Evolutionary conservation across 2,113 vertebrate species (phyloP).

Genomic region (Eclectus roratus): DNA sequence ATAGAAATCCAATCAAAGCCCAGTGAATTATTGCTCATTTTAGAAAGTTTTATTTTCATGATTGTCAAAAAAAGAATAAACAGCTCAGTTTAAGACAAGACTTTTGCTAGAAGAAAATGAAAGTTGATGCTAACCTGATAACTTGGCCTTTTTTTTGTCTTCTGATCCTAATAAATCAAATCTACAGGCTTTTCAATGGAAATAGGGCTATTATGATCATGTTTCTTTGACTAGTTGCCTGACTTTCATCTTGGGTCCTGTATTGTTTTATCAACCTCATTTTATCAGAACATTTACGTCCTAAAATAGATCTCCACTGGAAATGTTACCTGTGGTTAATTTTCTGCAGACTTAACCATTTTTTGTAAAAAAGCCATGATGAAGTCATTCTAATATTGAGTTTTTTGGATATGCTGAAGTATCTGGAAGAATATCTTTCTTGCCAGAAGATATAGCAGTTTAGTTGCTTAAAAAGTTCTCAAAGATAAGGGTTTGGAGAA

Average conservation of each 20-base stretch:
- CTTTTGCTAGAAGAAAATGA: not conserved
- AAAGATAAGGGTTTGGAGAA: not conserved
- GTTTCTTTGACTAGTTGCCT: not conserved
- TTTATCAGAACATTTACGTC: not conserved
- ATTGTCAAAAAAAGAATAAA: not conserved
- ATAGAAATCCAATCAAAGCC: not conserved
- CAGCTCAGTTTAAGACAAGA: not conserved
- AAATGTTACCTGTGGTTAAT: not conserved
- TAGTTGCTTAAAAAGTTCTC: not conserved
- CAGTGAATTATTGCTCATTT: not conserved
- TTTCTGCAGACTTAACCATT: not conserved
- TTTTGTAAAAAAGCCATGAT: fast-evolving
- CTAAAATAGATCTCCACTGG: not conserved
- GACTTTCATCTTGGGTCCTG: not conserved
- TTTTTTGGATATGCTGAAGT: not conserved
- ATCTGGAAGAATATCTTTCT: not conserved
- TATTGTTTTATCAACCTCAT: not conserved
- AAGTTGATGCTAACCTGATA: not conserved
- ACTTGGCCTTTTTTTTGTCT: not conserved
- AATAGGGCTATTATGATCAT: not conserved
- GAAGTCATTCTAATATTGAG: not conserved
- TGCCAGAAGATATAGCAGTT: not conserved
- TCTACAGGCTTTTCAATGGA: not conserved
- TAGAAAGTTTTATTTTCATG: not conserved
- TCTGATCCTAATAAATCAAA: not conserved